Evolutionary conservation across 2,113 vertebrate genomes (phyloP).

Genomic region (Oriolus oriolus): DNA sequence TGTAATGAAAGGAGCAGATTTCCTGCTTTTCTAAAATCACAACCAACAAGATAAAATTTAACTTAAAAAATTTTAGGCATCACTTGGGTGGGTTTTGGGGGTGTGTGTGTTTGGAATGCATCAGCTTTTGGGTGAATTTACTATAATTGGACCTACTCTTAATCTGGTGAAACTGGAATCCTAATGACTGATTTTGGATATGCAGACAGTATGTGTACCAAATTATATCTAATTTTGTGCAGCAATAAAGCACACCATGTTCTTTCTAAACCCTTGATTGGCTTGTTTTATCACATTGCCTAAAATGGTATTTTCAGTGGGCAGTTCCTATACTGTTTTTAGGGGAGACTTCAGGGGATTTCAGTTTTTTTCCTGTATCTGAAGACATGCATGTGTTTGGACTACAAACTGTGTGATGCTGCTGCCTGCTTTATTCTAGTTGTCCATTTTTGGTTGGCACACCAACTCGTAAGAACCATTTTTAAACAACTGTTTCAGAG

Average conservation of each 20-base stretch:
- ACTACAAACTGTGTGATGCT: background rate
- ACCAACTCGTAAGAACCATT: conserved; percentile 5
- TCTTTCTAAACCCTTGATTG: background rate
- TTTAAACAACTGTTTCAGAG: background rate
- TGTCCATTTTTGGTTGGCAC: conserved; percentile 30
- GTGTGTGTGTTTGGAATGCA: background rate
- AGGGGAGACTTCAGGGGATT: background rate
- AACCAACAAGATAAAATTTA: background rate
- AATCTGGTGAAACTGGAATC: background rate
- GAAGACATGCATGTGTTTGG: background rate
- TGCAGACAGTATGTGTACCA: background rate
- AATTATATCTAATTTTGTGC: background rate
- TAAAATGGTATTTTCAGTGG: background rate
- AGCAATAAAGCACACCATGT: background rate
- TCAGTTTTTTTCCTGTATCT: background rate
- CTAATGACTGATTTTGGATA: background rate
- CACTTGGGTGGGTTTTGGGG: background rate
- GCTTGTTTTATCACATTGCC: background rate
- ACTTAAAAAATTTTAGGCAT: background rate
- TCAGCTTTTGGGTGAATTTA: background rate
- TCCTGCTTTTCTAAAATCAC: background rate
- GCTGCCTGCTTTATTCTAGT: background rate
- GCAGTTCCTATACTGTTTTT: background rate
- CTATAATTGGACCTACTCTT: background rate
- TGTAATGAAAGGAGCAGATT: background rate